Percentiles rank a stretch among this genome's conserved stretches.
Evolutionary conservation across 2,113 vertebrate species (phyloP).

Genomic region (Scytalopus superciliaris): DNA sequence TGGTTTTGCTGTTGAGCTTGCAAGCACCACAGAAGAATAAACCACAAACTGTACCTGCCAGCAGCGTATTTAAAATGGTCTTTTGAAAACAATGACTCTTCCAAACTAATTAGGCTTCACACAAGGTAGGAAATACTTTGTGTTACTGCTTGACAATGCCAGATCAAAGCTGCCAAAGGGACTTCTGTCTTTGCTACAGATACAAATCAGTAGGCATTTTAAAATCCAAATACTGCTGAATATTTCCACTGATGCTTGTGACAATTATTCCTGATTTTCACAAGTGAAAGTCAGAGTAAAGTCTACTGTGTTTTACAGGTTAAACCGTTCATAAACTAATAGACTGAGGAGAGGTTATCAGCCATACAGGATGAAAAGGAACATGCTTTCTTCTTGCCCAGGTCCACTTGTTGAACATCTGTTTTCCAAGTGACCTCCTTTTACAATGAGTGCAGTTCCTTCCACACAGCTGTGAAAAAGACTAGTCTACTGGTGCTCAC

Average conservation of each 20-base stretch:
- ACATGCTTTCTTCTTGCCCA: neutral
- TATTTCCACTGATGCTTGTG: neutral
- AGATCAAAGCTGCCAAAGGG: neutral
- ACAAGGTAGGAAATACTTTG: neutral
- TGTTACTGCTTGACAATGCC: neutral
- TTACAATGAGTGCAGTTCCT: neutral
- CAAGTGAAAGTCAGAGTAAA: neutral
- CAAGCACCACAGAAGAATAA: neutral
- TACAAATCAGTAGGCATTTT: neutral
- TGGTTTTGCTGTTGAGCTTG: neutral
- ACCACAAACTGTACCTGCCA: neutral
- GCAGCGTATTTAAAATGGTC: neutral
- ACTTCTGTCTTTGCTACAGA: neutral
- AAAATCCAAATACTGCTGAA: neutral
- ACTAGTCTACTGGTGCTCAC: neutral
- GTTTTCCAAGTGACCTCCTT: neutral
- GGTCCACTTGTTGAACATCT: neutral
- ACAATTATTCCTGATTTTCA: neutral
- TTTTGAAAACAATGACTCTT: neutral
- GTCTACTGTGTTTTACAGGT: neutral
- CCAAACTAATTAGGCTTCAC: neutral
- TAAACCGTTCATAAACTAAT: neutral
- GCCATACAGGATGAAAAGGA: neutral
- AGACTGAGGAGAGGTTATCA: neutral
- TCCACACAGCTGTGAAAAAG: accelerated